Conservation (phyloP, 2,888 invertebrate genomes). For the Trachelus troglodyta region DNA sequence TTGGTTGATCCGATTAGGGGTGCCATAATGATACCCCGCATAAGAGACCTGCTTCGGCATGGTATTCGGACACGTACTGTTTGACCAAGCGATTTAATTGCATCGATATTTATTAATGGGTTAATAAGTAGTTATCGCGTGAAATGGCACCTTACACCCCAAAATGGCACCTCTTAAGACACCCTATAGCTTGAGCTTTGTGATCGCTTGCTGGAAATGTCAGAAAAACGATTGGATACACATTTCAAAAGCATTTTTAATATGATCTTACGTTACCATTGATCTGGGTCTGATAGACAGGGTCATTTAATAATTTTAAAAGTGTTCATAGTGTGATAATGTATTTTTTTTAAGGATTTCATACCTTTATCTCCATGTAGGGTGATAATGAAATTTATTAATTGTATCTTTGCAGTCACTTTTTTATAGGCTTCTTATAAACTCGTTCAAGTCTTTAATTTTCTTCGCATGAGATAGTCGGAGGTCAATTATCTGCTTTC, state of each 20-base stretch:
- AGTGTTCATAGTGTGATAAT: not conserved
- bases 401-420: not conserved
- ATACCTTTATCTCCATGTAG: not conserved
- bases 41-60: not conserved
- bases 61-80: not conserved
- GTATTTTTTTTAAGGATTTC: not conserved
- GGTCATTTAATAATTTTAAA: not conserved
- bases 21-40: not conserved
- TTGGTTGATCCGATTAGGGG: not conserved
- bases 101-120: slow-evolving; percentile 2
- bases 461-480: not conserved
- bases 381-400: not conserved
- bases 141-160: slow-evolving; percentile 4
- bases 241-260: not conserved
- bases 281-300: not conserved
- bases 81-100: slow-evolving; percentile 1
- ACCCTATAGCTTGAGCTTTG: not conserved
- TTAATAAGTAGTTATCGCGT: not conserved
- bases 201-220: not conserved
- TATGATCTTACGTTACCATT: not conserved
- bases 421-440: not conserved
- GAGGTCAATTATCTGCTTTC: not conserved
- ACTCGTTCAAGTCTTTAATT: not conserved
- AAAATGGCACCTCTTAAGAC: not conserved
- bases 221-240: not conserved